A percentile compares a stretch with the other conserved stretches of the same genome.
phyloP scores from a whole-genome alignment of 2,113 vertebrate species.

The Lipophrys pholis region DNA sequence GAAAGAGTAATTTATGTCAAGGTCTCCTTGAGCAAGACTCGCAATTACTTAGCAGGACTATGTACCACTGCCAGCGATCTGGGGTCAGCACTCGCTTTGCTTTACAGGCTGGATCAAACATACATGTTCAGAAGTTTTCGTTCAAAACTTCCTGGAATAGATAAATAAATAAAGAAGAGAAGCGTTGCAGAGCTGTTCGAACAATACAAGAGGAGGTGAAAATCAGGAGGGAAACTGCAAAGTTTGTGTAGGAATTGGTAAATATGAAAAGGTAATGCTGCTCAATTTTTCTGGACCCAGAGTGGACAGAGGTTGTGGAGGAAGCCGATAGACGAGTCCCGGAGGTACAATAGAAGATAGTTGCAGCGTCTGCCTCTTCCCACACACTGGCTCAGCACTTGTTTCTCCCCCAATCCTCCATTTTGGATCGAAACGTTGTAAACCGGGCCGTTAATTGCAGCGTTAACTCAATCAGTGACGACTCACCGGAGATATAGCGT shows the following conservation, averaged over 20 bases:
- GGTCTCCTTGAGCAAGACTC: constrained; percentile 44
- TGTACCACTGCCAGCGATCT: not conserved
- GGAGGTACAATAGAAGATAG: constrained; percentile 56
- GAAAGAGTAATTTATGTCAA: constrained; percentile 16
- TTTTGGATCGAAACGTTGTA: constrained; percentile 73
- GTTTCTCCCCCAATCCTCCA: constrained; percentile 59
- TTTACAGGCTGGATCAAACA: not conserved
- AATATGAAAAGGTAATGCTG: constrained; percentile 59
- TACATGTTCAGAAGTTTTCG: not conserved
- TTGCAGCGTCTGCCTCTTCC: constrained; percentile 64
- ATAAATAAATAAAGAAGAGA: constrained; percentile 26
- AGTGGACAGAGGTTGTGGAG: constrained; percentile 36
- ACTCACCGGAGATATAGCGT: constrained; percentile 53
- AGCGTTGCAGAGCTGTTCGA: constrained; percentile 5
- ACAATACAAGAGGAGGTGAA: constrained; percentile 21
- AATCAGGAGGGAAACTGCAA: constrained; percentile 1
- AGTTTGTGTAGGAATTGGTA: constrained; percentile 39
- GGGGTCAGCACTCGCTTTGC: constrained; percentile 7
- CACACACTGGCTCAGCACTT: constrained; percentile 71
- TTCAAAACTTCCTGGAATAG: too few species aligned
- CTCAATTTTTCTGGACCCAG: constrained; percentile 38
- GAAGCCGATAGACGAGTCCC: constrained; percentile 57
- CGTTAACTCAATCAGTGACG: constrained; percentile 74
- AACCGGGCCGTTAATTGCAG: constrained; percentile 68
- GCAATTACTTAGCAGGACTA: constrained; percentile 19